Base-by-base conservation (phyloP, 2,113 vertebrate species). In the Atlantisia rogersi region DNA sequence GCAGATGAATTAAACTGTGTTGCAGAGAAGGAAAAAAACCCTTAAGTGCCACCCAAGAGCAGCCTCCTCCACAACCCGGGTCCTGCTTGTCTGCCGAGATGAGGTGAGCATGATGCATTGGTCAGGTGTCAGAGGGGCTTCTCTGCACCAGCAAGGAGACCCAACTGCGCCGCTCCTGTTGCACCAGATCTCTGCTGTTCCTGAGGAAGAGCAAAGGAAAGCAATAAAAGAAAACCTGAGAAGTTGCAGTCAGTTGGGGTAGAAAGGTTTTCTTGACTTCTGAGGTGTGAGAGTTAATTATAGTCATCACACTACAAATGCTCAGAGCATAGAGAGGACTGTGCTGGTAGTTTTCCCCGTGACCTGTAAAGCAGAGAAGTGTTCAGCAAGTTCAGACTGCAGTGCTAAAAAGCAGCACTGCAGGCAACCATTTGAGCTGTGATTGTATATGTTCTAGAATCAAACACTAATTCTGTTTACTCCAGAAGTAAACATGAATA, bases 21-120 rank as follows among this genome's bases (percentile, higher is more conserved):
- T 90, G 63, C 62, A 71, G 53, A 62, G 74, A 69, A 83, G 29
- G 42, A 24, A 4, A 11, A 75, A 75, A 79, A 84, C 32, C 62
- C 44, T 68, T 42, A 77, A 14, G 17, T 84, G 18, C 52, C 59
- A 48, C 40, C 28, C 0, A 0, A 53, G 50, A 59, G 39, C 75
- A 81, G 46, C n/a, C 52, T 84, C 12, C 32, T 88, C 25, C 24
- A 14, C 40, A 39, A 1, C 26, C 24, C 2, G 1, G 14, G 18
- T 58, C 58, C 48, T 35, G 24, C 14, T 31, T 73, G 40, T 73
- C 55, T 0, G 0, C 67, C 44, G 37, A 70, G 40, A 16, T 62
- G 52, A 52, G 56, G 29, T 40, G 74, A 93, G 58, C 48, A 64
- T 52, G 28, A 22, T 52, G 62, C 32, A 7, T 29, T 74, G 26